A percentile compares a stretch with the other conserved stretches of the same genome.
Evolutionary conservation across 37 sponge, comb jelly and placozoan species (phyloP).

Genomic region (Cladorhizidae sp.): DNA sequence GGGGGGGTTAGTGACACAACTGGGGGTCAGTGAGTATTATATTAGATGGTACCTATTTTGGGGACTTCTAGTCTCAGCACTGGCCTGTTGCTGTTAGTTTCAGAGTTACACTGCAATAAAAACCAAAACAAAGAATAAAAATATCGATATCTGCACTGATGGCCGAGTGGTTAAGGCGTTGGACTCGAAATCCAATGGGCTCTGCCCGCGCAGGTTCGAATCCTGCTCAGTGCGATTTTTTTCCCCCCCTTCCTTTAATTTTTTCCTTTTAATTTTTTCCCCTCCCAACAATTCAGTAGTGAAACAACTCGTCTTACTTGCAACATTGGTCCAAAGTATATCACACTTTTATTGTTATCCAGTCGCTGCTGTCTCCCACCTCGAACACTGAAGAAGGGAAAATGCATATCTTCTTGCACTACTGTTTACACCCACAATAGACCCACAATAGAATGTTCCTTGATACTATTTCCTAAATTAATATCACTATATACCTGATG

Average conservation of each 20-base stretch:
- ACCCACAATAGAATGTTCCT: no score
- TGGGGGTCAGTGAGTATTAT: background rate
- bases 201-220: conserved; percentile 99
- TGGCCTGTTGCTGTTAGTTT: conserved; percentile 37
- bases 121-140: background rate
- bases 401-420: no score
- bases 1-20: no score
- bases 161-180: conserved; percentile 99
- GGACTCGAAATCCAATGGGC: conserved; percentile 99
- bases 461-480: no score
- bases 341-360: conserved; percentile 17
- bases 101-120: conserved; percentile 1
- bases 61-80: conserved; percentile 71
- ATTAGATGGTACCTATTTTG: background rate
- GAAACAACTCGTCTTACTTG: conserved; percentile 39
- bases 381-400: background rate
- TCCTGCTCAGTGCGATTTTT: conserved; percentile 96
- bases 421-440: no score
- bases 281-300: background rate
- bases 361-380: background rate
- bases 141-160: conserved; percentile 75
- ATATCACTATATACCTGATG: no score
- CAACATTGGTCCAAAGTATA: conserved; percentile 57
- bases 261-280: conserved; percentile 5
- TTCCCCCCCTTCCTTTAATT: conserved; percentile 27